These are phyloP conservation scores for Enteromius anoplus DNA, from an alignment of 2,797 vertebrate genomes.

Conservation along the genomic window DNA sequence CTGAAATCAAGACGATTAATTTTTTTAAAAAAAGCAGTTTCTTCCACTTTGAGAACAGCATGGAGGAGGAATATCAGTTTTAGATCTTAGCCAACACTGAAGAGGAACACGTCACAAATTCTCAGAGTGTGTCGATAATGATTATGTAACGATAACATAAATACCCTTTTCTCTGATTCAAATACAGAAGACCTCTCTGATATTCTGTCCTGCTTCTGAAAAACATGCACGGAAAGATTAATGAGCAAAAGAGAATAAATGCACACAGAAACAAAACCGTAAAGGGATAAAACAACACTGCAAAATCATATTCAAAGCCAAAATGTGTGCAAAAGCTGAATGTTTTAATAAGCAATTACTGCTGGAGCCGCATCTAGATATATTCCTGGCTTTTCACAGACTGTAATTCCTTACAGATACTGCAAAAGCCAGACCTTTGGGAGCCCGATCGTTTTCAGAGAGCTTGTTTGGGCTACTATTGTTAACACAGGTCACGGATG, in stretches of 20 bases:
- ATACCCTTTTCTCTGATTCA: constrained; percentile 91
- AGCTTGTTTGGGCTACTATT: constrained; percentile 11
- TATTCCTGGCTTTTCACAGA: constrained; percentile 13
- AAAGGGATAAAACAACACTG: background rate
- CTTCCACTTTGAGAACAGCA: background rate
- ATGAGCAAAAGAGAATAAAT: constrained; percentile 44
- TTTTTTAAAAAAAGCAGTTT: no score
- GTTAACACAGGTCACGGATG: background rate
- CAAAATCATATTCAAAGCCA: background rate
- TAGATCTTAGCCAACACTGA: background rate
- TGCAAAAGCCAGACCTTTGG: constrained; percentile 11
- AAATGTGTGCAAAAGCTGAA: background rate
- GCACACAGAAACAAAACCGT: background rate
- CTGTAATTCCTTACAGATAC: constrained; percentile 24
- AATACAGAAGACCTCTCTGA: constrained; percentile 87
- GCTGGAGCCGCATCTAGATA: background rate
- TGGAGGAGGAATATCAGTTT: background rate
- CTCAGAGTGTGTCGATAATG: background rate
- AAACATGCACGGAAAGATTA: constrained; percentile 35
- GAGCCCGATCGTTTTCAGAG: background rate
- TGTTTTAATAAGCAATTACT: background rate
- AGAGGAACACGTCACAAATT: background rate
- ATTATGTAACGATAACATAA: constrained; percentile 27
- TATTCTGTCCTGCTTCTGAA: constrained; percentile 90
- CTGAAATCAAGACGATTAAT: background rate